Evolutionary conservation across 1,140 invertebrate genomes (phyloP).

Genomic region (Teleogryllus occipitalis): DNA sequence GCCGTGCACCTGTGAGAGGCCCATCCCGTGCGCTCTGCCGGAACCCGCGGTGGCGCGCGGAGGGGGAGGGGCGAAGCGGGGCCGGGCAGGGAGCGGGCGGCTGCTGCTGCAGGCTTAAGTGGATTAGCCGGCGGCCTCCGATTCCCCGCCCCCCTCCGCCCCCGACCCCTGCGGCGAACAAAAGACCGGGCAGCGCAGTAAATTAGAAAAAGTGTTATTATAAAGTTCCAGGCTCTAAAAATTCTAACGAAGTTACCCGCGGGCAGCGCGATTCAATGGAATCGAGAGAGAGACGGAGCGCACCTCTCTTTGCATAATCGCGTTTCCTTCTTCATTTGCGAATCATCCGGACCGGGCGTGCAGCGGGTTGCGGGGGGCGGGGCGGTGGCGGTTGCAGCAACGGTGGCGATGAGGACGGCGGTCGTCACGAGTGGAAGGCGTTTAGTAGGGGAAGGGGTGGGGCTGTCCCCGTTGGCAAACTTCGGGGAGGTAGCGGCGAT

Average conservation of each 20-base stretch:
- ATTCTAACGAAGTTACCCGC: background rate
- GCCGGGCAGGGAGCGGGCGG: background rate
- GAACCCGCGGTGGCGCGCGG: no score
- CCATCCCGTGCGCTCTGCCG: no score
- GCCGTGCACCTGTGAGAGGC: no score
- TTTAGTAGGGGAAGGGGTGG: no score
- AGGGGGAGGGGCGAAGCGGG: background rate
- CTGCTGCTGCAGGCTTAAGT: background rate
- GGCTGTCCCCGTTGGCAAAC: no score
- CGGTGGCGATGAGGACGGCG: no score
- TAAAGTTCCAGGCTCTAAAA: background rate
- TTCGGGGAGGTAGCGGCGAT: no score
- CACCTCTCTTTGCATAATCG: background rate
- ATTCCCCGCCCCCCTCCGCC: background rate
- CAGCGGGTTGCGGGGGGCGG: no score
- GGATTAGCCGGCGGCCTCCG: background rate
- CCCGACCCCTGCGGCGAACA: background rate
- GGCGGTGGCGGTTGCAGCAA: no score
- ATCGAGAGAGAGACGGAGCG: background rate
- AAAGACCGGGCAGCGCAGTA: background rate
- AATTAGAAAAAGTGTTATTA: conserved; percentile 6
- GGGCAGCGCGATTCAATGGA: background rate
- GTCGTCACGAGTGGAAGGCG: no score
- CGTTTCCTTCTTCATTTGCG: background rate
- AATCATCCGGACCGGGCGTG: background rate